A percentile compares a stretch with the other conserved stretches of the same genome.
These are phyloP conservation scores for Malurus cyaneus DNA, from an alignment of 2,113 vertebrate genomes.

Conservation along the genomic window DNA sequence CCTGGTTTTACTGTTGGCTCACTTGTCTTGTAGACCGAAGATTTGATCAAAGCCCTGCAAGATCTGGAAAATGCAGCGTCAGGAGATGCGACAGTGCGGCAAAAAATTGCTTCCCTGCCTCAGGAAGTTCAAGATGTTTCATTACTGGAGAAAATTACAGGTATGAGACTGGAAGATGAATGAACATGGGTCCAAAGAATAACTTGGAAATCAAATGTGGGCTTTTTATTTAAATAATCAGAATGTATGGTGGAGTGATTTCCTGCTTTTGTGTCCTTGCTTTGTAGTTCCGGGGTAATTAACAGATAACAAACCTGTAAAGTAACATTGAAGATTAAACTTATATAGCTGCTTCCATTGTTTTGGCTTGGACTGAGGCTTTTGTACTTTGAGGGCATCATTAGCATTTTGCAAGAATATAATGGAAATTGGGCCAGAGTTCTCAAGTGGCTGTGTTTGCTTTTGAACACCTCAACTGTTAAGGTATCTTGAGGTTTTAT, in stretches of 20 bases:
- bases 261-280: background rate
- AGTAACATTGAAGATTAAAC: background rate
- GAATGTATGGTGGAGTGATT: background rate
- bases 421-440: background rate
- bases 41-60: constrained; percentile 95
- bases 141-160: constrained; percentile 95
- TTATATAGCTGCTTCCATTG: background rate
- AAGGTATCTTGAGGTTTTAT: background rate
- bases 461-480: background rate
- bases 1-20: background rate
- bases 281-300: background rate
- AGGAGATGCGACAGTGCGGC: constrained; percentile 93
- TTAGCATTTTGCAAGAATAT: background rate
- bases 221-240: background rate
- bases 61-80: constrained; percentile 97
- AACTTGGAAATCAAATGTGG: background rate
- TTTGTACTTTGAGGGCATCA: background rate
- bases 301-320: background rate
- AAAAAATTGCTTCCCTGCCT: constrained; percentile 96
- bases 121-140: constrained; percentile 98
- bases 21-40: constrained; percentile 84
- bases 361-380: background rate
- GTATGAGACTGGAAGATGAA: constrained; percentile 62
- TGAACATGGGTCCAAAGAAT: background rate
- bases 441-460: background rate